Base-by-base conservation (phyloP, 2,797 vertebrate genomes). In the Eutrigla gurnardus region DNA sequence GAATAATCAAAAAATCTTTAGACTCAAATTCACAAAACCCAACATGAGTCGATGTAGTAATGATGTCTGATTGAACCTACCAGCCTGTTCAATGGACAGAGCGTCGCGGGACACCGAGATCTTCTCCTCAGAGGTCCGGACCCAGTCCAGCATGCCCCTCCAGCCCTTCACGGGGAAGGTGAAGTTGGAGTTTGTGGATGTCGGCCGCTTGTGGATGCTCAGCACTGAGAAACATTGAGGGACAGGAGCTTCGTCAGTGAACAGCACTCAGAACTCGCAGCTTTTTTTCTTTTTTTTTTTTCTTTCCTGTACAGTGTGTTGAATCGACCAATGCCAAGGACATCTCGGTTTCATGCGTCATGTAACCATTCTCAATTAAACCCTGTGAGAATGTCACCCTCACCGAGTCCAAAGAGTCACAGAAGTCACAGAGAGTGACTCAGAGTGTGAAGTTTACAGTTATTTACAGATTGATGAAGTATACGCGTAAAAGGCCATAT, bases 131-230 rank as follows among this genome's bases (percentile, higher is more conserved):
- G 97, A 96, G 55, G 90, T 97, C 84, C 96, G 96, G 73, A 98
- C 97, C 98, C 98, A 98, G 78, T 98, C 97, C 47, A 97, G 93
- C 85, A 97, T 97, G 14, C 97, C 97, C 61, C 98, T 95, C 98
- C 98, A 99, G 82, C 97, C 97, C 86, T 97, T 98, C 92, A 97
- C 95, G 12, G 98, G 98, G 88, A 99, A 98, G 78, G 94, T 98
- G 93, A 99, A 96, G 86, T 98, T 98, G 0, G 96, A 93, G 72
- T 93, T 95, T 25, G 95, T 93, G 0, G 95, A 92, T 3, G 96
- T 95, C 0, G 97, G 97, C 17, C 98, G 95, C 91, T 98, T 99
- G 88, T 99, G 97, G 89, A 99, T 96, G 86, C 96, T 97, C 0
- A 99, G 93, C 70, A 93, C 93, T 93, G 73, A 69, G 46, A 14